Evolutionary conservation across 1,140 invertebrate genomes (phyloP), one percentile per base, ranked within the genome.

Genomic region (Cepaea nemoralis): DNA sequence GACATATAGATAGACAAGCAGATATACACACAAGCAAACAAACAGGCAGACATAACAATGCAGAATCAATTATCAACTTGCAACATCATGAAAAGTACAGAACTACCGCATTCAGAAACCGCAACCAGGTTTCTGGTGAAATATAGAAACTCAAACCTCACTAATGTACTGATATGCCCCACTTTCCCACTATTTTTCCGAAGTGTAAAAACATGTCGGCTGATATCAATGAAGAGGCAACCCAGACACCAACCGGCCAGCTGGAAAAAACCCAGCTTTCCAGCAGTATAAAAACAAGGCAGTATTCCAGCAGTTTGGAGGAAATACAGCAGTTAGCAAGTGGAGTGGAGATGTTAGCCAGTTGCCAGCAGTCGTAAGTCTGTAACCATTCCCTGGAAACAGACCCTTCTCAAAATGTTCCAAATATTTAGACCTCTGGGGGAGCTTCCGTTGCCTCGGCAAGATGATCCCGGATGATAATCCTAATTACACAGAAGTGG

Each of bases 361-460:
- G 59, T 31, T 63, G 16, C 59, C 27, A 16, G 59, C n/a, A 31
- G n/a, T 63, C 59, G 59, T 27, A 63, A 31, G 27, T 27, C 33
- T 63, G 59, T 63, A 63, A 27, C 59, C 33, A 31, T 5, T 27
- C 33, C 42, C n/a, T 40, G 31, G 73, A 22, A 19, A 33, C 73
- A 50, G 42, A 22, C 16, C 27, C 31, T 37, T 42, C 69, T 70
- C 69, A 70, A 31, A 42, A 70, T 40, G 69, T 70, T 70, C 69
- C 69, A 70, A 70, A 70, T 70, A 70, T 70, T 70, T 70, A 70
- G 35, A 70, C 69, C 40, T 70, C 40, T 39, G 14, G 35, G 2
- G 35, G 35, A 35, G 69, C 22, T 40, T 24, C 69, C 35, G 19
- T n/a, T n/a, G 22, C 35, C 24, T 39, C 8, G 1, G 5, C 6